Percentiles rank a stretch among this genome's conserved stretches.
Conservation (phyloP, 2,888 invertebrate species). For the Calameuta idolon region DNA sequence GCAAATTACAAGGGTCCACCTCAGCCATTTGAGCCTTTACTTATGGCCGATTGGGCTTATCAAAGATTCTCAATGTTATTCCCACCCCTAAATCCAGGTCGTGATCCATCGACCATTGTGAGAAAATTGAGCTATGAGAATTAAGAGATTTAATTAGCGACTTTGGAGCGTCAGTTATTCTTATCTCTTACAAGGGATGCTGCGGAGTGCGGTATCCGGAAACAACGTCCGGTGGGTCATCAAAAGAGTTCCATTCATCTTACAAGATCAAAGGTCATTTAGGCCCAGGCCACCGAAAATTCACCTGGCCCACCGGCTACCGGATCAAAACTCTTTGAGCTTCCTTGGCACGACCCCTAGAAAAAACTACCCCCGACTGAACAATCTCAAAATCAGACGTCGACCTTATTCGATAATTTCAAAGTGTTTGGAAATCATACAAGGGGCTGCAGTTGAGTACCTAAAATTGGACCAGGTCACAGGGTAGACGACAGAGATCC, state of each 20-base stretch:
- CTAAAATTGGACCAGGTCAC: not conserved
- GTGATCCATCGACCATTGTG: not conserved
- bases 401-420: not conserved
- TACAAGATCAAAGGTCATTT: constrained; percentile 16
- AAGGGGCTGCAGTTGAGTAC: not conserved
- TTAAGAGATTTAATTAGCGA: not conserved
- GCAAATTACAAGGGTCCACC: not conserved
- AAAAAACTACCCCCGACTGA: no score
- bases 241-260: no score
- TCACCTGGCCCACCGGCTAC: no score
- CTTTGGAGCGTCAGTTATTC: not conserved
- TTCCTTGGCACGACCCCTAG: no score
- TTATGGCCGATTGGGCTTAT: not conserved
- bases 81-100: not conserved
- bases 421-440: not conserved
- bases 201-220: no score
- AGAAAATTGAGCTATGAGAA: not conserved
- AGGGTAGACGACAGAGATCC: not conserved
- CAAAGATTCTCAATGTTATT: not conserved
- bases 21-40: not conserved
- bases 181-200: not conserved
- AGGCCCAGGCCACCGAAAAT: not conserved
- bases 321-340: no score
- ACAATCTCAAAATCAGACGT: no score
- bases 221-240: no score